These are phyloP conservation scores for Oreohelix idahoensis DNA, from an alignment of 1,140 invertebrate species.

Conservation along the genomic window DNA sequence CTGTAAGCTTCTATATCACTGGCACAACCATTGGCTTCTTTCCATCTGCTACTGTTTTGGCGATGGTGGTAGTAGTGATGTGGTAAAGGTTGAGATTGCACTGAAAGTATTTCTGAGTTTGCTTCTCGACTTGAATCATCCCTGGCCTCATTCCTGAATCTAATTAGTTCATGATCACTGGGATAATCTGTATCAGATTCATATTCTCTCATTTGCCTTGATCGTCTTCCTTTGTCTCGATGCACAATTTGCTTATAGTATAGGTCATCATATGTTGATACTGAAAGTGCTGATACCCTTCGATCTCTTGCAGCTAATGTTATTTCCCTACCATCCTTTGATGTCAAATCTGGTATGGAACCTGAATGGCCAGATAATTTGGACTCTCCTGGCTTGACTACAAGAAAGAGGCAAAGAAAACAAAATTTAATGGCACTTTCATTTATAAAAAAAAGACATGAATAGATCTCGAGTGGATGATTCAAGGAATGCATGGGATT, in stretches of 20 bases:
- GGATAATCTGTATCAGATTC: constrained; percentile 71
- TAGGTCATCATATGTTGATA: constrained; percentile 25
- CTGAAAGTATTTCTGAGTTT: constrained; percentile 38
- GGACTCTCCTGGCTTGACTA: background rate
- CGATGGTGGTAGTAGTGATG: background rate
- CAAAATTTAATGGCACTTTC: background rate
- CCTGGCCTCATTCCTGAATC: constrained; percentile 44
- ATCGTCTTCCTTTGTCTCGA: constrained; percentile 48
- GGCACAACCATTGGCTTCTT: constrained; percentile 57
- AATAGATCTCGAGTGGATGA: too few relatives aligned
- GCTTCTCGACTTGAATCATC: constrained; percentile 3
- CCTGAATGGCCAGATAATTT: background rate
- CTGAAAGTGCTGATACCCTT: background rate
- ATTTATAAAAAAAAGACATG: constrained; percentile 1
- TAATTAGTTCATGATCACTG: constrained; percentile 62
- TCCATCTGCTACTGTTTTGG: constrained; percentile 18
- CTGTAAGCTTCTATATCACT: constrained; percentile 66
- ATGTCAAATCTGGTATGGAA: constrained; percentile 17
- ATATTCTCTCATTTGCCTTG: constrained; percentile 61
- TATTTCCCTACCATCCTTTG: background rate
- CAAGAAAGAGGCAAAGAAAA: background rate
- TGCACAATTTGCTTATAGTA: constrained; percentile 43
- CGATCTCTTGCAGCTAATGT: background rate
- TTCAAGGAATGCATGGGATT: too few relatives aligned
- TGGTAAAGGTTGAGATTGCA: constrained; percentile 37